Percentiles rank a stretch among this genome's conserved stretches.
phyloP scores from a whole-genome alignment of 2,888 invertebrate species.

The Agonopterix subpropinquella region DNA sequence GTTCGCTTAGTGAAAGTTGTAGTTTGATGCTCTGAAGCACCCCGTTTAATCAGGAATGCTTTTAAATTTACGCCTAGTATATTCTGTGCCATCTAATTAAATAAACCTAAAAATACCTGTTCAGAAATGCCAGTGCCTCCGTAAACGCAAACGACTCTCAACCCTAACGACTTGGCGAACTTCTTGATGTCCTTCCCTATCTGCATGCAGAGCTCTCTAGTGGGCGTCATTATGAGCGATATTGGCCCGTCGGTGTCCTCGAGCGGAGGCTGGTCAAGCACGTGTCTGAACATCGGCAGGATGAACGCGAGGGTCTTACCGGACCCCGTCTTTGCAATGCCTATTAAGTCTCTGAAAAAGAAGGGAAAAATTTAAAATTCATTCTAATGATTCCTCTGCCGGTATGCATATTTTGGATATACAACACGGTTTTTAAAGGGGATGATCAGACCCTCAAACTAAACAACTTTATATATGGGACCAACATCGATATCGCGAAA shows the following conservation, averaged over 20 bases:
- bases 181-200: conserved; percentile 97
- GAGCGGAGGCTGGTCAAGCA: conserved; percentile 94
- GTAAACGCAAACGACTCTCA: conserved; percentile 97
- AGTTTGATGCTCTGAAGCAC: too few species aligned
- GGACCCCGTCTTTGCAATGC: conserved; percentile 99
- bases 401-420: too few species aligned
- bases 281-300: conserved; percentile 97
- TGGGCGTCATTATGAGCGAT: conserved; percentile 98
- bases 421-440: too few species aligned
- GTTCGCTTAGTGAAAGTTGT: too few species aligned
- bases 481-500: too few species aligned
- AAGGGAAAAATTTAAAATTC: conserved; percentile 8
- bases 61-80: too few species aligned
- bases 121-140: conserved; percentile 98
- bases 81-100: too few species aligned
- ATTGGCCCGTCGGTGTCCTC: conserved; percentile 98
- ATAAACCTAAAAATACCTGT: conserved; percentile 63
- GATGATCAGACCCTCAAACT: too few species aligned
- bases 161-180: conserved; percentile 90
- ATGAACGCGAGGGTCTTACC: conserved; percentile 99
- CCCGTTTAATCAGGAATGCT: too few species aligned
- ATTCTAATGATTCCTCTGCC: too few species aligned
- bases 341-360: conserved; percentile 86
- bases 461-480: too few species aligned
- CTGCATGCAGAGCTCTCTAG: conserved; percentile 98